Percentiles rank a stretch among this genome's conserved stretches.
These are phyloP conservation scores for Calliphora vomitoria DNA, from an alignment of 2,888 invertebrate species.

Conservation along the genomic window DNA sequence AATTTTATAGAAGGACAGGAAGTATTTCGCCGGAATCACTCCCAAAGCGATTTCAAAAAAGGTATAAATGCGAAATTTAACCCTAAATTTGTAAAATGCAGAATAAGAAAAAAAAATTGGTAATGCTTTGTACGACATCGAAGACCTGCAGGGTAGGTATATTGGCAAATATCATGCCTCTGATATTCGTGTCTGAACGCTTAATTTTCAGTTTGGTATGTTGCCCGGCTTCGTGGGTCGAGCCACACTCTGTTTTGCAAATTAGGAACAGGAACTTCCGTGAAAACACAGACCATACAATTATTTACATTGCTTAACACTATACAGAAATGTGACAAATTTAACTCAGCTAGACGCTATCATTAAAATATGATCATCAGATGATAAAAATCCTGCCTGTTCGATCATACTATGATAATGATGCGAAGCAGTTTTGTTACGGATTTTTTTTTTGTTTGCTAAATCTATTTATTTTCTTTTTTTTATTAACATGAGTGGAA, in stretches of 20 bases:
- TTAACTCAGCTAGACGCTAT: too few relatives aligned
- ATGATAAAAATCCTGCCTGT: background rate
- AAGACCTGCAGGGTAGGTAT: background rate
- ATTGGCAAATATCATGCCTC: background rate
- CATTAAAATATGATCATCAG: too few relatives aligned
- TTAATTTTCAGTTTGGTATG: background rate
- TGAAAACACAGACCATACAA: background rate
- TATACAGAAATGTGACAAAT: too few relatives aligned
- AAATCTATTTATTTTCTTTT: too few relatives aligned
- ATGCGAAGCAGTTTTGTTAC: background rate
- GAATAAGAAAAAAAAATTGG: background rate
- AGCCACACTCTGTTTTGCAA: background rate
- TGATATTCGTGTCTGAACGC: background rate
- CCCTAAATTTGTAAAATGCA: background rate
- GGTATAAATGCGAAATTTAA: background rate
- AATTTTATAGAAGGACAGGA: background rate
- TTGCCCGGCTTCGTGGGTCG: conserved; percentile 13
- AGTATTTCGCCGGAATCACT: background rate
- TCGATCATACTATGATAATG: background rate
- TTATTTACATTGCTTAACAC: too few relatives aligned
- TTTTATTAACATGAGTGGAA: too few relatives aligned
- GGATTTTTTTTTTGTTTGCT: background rate
- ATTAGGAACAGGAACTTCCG: background rate
- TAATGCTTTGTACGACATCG: background rate
- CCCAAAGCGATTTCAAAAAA: background rate